Evolutionary conservation across 2,113 vertebrate species (phyloP).

Genomic region (Fregata magnificens): DNA sequence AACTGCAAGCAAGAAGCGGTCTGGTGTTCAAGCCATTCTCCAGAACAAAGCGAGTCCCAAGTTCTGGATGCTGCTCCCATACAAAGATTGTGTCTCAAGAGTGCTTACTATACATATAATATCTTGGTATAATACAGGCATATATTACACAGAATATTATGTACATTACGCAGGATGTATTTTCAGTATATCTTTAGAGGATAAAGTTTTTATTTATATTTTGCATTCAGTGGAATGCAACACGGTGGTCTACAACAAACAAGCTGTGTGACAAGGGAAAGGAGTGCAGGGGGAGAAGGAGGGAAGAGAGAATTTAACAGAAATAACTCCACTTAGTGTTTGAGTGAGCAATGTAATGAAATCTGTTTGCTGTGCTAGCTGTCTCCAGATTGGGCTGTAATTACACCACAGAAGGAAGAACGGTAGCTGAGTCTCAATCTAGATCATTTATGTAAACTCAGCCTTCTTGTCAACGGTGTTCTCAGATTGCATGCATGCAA

Average conservation of each 20-base stretch:
- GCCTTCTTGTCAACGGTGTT: slow-evolving; percentile 81
- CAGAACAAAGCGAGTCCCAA: neutral
- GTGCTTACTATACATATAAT: neutral
- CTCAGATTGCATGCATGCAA: slow-evolving; percentile 78
- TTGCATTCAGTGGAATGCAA: slow-evolving; percentile 32
- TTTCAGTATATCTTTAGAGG: neutral
- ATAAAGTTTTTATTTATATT: slow-evolving; percentile 1
- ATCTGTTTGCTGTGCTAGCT: slow-evolving; percentile 85
- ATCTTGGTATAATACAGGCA: neutral
- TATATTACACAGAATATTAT: neutral
- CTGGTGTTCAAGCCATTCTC: neutral
- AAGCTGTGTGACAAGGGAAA: neutral
- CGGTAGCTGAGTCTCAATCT: slow-evolving; percentile 78
- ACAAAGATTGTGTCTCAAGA: neutral
- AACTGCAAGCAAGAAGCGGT: neutral
- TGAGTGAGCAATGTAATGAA: slow-evolving; percentile 81
- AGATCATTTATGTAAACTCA: slow-evolving; percentile 85
- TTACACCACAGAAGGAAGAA: slow-evolving; percentile 85
- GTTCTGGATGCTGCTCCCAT: neutral
- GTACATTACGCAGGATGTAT: neutral
- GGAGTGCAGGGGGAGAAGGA: neutral
- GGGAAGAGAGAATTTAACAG: slow-evolving; percentile 63
- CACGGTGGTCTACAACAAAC: slow-evolving; percentile 26
- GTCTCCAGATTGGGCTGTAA: slow-evolving; percentile 89
- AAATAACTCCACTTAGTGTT: slow-evolving; percentile 77